Evolutionary conservation across 2,888 invertebrate species (phyloP).

Genomic region (Eupeodes luniger): DNA sequence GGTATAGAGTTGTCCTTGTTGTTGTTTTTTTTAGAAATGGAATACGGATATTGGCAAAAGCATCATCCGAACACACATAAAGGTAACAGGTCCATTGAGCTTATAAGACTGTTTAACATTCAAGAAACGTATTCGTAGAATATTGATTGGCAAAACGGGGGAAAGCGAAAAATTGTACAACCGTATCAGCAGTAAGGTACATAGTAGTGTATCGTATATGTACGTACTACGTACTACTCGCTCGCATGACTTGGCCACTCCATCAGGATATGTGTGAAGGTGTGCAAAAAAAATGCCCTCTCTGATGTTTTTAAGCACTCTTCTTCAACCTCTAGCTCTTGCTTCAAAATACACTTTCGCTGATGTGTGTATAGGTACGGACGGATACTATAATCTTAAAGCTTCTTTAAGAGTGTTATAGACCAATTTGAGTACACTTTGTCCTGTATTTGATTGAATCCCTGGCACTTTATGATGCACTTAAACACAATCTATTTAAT

Average conservation of each 20-base stretch:
- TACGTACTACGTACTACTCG: background rate
- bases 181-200: background rate
- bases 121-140: conserved; percentile 80
- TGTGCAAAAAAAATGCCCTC: conserved; percentile 11
- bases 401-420: background rate
- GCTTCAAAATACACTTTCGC: conserved; percentile 47
- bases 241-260: conserved; percentile 25
- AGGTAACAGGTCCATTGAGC: conserved; percentile 75
- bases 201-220: too few relatives aligned
- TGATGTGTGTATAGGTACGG: background rate
- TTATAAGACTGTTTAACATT: conserved; percentile 79
- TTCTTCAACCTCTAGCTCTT: background rate
- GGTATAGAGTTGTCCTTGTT: conserved; percentile 26
- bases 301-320: background rate
- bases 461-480: conserved; percentile 1
- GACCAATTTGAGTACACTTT: background rate
- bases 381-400: background rate
- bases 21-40: background rate
- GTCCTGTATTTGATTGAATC: conserved; percentile 34
- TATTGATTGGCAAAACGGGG: conserved; percentile 83
- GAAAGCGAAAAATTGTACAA: conserved; percentile 67
- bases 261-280: background rate
- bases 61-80: conserved; percentile 34
- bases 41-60: conserved; percentile 32
- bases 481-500: conserved; percentile 52